Evolutionary conservation across 2,113 vertebrate species (phyloP).

Genomic region (Barbus barbus): DNA sequence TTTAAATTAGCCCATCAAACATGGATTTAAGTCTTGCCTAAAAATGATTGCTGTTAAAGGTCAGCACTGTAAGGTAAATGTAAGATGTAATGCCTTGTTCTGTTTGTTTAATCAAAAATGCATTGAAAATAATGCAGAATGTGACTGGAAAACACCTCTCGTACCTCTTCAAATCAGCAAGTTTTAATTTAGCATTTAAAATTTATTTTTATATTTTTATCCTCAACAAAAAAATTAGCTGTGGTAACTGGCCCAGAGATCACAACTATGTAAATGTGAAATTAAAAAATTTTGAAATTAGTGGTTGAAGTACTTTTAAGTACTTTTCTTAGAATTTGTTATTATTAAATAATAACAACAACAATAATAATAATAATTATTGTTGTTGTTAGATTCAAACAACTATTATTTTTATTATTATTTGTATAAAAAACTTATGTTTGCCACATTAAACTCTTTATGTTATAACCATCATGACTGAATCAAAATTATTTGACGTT

Average conservation of each 20-base stretch:
- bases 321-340: too few relatives aligned
- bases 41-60: constrained; percentile 6
- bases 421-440: not conserved
- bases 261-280: not conserved
- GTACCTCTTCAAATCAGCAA: not conserved
- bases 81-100: not conserved
- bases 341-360: not conserved
- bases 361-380: not conserved
- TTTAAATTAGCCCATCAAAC: not conserved
- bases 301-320: not conserved
- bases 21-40: too few relatives aligned
- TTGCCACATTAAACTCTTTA: not conserved
- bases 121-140: not conserved
- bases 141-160: not conserved
- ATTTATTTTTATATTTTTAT: not conserved
- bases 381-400: too few relatives aligned
- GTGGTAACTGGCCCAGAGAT: not conserved
- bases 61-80: not conserved
- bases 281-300: too few relatives aligned
- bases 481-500: not conserved
- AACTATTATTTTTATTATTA: not conserved
- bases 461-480: not conserved
- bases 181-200: not conserved
- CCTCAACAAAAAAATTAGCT: too few relatives aligned
- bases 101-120: not conserved